Evolutionary conservation across 2,113 vertebrate genomes (phyloP).

Genomic region (Opisthocomus hoazin): DNA sequence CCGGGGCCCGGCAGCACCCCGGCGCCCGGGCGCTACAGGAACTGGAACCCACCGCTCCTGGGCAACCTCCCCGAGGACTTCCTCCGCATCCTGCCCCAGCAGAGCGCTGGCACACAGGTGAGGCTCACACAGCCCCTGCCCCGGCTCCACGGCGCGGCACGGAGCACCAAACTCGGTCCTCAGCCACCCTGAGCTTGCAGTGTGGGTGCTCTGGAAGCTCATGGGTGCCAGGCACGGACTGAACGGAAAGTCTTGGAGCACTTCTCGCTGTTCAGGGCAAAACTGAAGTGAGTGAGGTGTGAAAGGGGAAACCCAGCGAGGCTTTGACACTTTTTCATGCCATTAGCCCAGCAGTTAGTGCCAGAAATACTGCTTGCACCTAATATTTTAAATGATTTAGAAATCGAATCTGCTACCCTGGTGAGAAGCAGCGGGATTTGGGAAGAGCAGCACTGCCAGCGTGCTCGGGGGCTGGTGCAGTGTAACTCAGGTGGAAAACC

Average conservation of each 20-base stretch:
- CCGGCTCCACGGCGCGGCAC: fast-evolving
- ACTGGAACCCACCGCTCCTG: constrained; percentile 93
- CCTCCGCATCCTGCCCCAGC: constrained; percentile 91
- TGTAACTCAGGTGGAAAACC: not conserved
- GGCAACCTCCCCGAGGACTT: constrained; percentile 94
- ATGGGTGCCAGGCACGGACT: fast-evolving
- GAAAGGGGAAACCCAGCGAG: not conserved
- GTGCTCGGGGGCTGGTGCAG: not conserved
- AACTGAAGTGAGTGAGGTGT: not conserved
- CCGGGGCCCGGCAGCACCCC: constrained; percentile 54
- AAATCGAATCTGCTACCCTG: not conserved
- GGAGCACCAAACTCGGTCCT: fast-evolving
- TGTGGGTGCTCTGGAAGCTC: fast-evolving
- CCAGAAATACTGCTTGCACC: not conserved
- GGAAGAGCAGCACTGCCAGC: not conserved
- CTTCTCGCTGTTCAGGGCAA: not conserved
- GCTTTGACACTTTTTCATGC: not conserved
- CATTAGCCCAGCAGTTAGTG: not conserved
- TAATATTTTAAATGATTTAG: not conserved
- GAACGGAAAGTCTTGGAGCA: fast-evolving
- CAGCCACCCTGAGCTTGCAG: not conserved
- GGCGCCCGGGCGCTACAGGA: constrained; percentile 77
- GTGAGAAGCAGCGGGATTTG: not conserved
- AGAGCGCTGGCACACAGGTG: constrained; percentile 70
- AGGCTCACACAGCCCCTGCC: not conserved